These are phyloP conservation scores for Mus minutoides DNA, from an alignment of 2,797 vertebrate species.

Conservation along the genomic window DNA sequence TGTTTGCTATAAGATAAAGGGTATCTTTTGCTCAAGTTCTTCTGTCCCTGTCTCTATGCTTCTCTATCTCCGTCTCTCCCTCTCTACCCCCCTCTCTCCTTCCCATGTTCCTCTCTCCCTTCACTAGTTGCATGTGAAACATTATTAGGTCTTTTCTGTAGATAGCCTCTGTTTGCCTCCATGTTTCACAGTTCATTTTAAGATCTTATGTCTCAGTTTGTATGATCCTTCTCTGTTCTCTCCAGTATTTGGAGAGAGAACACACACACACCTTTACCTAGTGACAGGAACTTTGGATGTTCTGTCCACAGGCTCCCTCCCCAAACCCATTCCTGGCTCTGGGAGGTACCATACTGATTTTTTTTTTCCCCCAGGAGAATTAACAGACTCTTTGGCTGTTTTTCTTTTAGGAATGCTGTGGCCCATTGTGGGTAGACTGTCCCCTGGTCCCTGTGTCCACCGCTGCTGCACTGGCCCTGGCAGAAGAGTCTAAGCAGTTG, in stretches of 20 bases:
- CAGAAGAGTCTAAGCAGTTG: not conserved
- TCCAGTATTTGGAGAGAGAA: not conserved
- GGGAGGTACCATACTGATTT: not conserved
- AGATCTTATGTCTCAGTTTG: not conserved
- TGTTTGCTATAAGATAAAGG: not conserved
- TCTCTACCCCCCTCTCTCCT: not conserved
- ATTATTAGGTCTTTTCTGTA: accelerated
- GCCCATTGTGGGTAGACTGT: not conserved
- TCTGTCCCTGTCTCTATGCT: not conserved
- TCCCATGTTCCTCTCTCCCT: not conserved
- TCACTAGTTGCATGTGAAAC: not conserved
- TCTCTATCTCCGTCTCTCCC: not conserved
- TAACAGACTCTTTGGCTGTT: not conserved
- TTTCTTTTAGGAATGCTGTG: not conserved
- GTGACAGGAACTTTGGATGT: not conserved
- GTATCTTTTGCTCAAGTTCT: not conserved
- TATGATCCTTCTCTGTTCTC: not conserved
- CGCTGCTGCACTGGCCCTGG: not conserved
- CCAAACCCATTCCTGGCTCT: not conserved
- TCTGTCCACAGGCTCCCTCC: not conserved
- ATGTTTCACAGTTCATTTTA: not conserved
- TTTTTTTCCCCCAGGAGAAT: not conserved
- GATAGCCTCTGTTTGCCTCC: not conserved
- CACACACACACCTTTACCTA: not conserved
- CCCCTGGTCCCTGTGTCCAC: not conserved